phyloP scores from a whole-genome alignment of 1,140 invertebrate species.

The Monochamus saltuarius region DNA sequence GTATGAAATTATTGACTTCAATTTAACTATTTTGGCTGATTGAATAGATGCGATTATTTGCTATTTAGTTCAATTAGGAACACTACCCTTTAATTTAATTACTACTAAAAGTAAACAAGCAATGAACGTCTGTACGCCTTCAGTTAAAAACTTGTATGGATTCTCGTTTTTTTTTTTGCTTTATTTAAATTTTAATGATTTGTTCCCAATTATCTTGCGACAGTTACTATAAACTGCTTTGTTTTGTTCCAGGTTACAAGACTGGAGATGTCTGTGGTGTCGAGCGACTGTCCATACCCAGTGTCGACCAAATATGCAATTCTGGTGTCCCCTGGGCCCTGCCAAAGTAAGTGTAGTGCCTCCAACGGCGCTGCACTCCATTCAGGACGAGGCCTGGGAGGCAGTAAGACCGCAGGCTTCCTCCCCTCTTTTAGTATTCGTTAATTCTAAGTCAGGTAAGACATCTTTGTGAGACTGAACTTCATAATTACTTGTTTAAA shows the following conservation, averaged over 20 bases:
- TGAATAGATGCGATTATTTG: no score
- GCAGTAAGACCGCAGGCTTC: slow-evolving; percentile 72
- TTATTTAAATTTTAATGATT: no score
- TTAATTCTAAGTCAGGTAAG: slow-evolving; percentile 88
- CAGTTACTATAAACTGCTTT: not conserved
- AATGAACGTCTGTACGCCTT: no score
- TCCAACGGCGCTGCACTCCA: slow-evolving; percentile 87
- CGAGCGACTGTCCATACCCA: slow-evolving; percentile 86
- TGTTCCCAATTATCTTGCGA: no score
- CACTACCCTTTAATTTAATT: no score
- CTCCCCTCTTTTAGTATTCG: slow-evolving; percentile 88
- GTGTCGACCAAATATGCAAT: slow-evolving; percentile 74
- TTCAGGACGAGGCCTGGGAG: slow-evolving; percentile 89
- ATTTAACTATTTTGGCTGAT: no score
- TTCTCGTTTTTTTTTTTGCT: no score
- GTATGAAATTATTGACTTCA: no score
- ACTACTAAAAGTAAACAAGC: no score
- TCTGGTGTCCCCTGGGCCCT: slow-evolving; percentile 81
- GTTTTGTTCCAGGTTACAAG: slow-evolving; percentile 72
- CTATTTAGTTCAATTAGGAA: no score
- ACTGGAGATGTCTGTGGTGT: slow-evolving; percentile 96
- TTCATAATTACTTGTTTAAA: not conserved
- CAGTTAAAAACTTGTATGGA: no score
- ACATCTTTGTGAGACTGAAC: not conserved
- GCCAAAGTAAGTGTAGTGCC: slow-evolving; percentile 89